Conservation (phyloP, 2,797 vertebrate species). For the Tympanoctomys barrerae region DNA sequence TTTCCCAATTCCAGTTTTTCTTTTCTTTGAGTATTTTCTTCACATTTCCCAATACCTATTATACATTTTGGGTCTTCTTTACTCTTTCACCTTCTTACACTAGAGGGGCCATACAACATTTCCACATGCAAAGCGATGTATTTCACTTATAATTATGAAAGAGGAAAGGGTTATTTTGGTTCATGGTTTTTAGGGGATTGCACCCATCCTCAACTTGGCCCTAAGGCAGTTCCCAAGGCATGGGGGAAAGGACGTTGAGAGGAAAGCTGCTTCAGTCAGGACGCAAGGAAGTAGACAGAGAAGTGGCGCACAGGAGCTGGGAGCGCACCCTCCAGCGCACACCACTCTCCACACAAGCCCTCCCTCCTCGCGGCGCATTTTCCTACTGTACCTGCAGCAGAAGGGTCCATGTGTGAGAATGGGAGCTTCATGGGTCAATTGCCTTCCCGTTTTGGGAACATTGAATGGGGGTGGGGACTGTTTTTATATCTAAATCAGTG, state of each 20-base stretch:
- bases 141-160: not conserved
- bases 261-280: not conserved
- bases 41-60: no score
- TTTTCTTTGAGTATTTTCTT: no score
- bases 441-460: not conserved
- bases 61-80: no score
- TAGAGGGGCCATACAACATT: no score
- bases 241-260: not conserved
- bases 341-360: not conserved
- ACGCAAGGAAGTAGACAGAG: not conserved
- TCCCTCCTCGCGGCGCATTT: not conserved
- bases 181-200: not conserved
- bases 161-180: not conserved
- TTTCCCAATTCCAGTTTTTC: no score
- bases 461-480: not conserved
- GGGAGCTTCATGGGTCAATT: not conserved
- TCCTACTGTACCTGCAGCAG: not conserved
- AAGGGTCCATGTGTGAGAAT: not conserved
- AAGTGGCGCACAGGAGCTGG: not conserved
- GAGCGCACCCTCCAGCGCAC: no score
- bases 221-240: not conserved
- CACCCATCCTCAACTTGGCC: not conserved
- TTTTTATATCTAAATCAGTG: not conserved
- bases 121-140: no score
- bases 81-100: no score